Percentiles rank a stretch among this genome's conserved stretches.
Conservation (phyloP, 2,797 vertebrate species). For the Synanceia verrucosa region DNA sequence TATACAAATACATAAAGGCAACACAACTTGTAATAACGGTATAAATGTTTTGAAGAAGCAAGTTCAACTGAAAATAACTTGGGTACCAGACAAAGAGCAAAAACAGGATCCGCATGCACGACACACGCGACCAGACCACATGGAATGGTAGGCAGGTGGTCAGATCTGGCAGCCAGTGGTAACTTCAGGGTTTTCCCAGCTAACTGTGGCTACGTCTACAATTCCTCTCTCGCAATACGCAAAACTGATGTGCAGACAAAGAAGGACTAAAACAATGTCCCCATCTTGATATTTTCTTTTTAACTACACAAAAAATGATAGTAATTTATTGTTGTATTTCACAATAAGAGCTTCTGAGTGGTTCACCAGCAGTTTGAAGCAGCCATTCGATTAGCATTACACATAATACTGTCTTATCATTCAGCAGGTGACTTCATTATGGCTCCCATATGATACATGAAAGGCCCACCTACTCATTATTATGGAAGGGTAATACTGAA, state of each 20-base stretch:
- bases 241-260: slow-evolving; percentile 3
- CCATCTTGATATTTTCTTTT: background rate
- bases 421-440: background rate
- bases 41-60: slow-evolving; percentile 23
- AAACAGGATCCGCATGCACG: slow-evolving; percentile 6
- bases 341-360: background rate
- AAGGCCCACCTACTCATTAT: background rate
- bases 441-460: slow-evolving; percentile 8
- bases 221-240: background rate
- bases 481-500: background rate
- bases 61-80: slow-evolving; percentile 22
- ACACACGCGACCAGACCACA: slow-evolving; percentile 12
- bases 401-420: background rate
- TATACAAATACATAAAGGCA: background rate
- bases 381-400: background rate
- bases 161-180: slow-evolving; percentile 23
- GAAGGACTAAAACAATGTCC: background rate
- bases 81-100: slow-evolving; percentile 15
- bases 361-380: background rate
- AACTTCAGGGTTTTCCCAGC: slow-evolving; percentile 35
- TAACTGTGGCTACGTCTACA: background rate
- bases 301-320: background rate
- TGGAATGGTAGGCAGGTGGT: slow-evolving; percentile 31
- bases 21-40: slow-evolving; percentile 7
- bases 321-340: background rate